A percentile compares a stretch with the other conserved stretches of the same genome.
These are phyloP conservation scores for Tympanuchus pallidicinctus DNA, from an alignment of 2,113 vertebrate genomes.

Conservation along the genomic window DNA sequence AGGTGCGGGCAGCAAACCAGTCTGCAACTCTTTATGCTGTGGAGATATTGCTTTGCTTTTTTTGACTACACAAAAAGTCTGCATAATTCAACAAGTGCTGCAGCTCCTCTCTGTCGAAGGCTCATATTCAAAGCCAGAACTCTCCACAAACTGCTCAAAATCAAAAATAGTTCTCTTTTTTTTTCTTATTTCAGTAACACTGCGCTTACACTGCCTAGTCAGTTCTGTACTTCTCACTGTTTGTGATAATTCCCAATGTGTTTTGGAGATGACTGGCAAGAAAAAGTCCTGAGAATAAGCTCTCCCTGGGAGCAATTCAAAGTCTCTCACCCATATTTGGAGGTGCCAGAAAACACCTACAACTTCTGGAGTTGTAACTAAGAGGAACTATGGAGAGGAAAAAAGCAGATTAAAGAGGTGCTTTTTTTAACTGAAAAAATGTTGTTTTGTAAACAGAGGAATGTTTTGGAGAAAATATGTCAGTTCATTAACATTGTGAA, in stretches of 20 bases:
- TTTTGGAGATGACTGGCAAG: not conserved
- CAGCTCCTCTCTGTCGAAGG: not conserved
- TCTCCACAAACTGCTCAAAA: not conserved
- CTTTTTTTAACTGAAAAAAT: not conserved
- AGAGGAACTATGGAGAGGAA: not conserved
- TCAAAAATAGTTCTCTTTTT: not conserved
- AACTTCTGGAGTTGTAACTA: not conserved
- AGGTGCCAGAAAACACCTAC: not conserved
- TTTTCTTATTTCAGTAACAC: not conserved
- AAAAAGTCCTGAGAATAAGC: not conserved
- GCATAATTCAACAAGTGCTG: not conserved
- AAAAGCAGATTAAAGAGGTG: rapidly evolving
- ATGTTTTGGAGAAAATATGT: not conserved
- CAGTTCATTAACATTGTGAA: not conserved
- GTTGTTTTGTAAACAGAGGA: not conserved
- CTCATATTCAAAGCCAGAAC: not conserved
- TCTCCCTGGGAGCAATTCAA: not conserved
- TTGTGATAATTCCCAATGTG: not conserved
- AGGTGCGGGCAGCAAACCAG: not conserved
- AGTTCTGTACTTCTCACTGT: not conserved
- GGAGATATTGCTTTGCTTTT: not conserved
- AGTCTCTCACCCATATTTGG: not conserved
- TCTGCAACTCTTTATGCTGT: not conserved
- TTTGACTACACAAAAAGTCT: not conserved
- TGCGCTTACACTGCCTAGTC: not conserved